Percentiles rank a stretch among this genome's conserved stretches.
phyloP scores from a whole-genome alignment of 2,113 vertebrate species.

The Zonotrichia leucophrys region DNA sequence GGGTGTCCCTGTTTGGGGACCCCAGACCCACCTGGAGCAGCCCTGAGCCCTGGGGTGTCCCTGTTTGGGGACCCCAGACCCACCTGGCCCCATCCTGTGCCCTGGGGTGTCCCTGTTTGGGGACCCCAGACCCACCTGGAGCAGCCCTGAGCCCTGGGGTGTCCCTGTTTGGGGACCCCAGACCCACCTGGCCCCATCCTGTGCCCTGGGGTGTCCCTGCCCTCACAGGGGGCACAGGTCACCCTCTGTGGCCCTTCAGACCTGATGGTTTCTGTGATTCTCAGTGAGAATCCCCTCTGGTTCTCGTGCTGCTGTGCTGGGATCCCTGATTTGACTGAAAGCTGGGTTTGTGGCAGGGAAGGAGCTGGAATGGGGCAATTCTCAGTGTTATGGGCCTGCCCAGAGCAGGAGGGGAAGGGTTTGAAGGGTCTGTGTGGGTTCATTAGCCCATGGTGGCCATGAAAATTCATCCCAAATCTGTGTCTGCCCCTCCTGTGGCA shows the following conservation, averaged over 20 bases:
- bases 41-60: too few species aligned
- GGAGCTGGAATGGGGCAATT: accelerated
- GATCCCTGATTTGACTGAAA: background rate
- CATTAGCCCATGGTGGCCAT: accelerated
- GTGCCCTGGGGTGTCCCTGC: too few species aligned
- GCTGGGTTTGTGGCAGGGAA: background rate
- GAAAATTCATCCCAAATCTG: background rate
- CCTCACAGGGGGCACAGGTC: background rate
- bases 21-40: too few species aligned
- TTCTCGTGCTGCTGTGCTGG: accelerated
- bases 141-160: background rate
- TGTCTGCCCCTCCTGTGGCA: background rate
- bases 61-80: background rate
- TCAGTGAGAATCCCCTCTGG: background rate
- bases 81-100: too few species aligned
- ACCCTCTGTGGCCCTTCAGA: accelerated
- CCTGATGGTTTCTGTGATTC: background rate
- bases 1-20: too few species aligned
- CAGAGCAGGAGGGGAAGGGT: background rate
- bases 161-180: too few species aligned
- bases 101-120: background rate
- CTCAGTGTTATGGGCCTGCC: accelerated
- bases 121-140: too few species aligned
- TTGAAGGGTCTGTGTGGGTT: background rate
- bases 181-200: too few species aligned